Evolutionary conservation across 2,797 vertebrate genomes (phyloP), one percentile per base, ranked within the genome.

Genomic region (Rallus crepitans): DNA sequence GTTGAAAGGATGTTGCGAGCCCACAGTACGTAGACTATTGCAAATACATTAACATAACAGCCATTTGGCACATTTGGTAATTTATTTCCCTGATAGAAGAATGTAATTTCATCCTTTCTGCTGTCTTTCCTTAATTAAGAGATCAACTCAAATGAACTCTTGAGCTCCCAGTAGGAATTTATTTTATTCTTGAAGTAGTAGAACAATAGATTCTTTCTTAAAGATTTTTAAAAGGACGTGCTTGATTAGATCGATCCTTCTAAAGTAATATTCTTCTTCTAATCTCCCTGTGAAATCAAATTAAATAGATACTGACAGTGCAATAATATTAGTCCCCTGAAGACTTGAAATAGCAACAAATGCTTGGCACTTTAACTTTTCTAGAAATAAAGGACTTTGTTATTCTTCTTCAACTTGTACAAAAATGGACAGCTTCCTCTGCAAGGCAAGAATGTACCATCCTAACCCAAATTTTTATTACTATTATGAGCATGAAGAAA

Each of bases 111-210:
- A 65, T 69, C 79, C 53, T 50, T 87, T 89, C 82, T 55, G 12
- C 56, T 84, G 59, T 27, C 48, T 94, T 84, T 76, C 31, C 90
- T 73, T 70, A 82, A 19, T 45, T 72, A 86, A 64, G 27, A 78
- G 72, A 61, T 85, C 79, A 85, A 53, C 39, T 87, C 96, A 35
- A 31, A 31, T 60, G 79, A 53, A 69, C 71, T 85, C 50, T 79
- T 91, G 50, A n/a, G 45, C 33, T 91, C 10, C 30, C 68, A 80
- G 27, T 85, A 60, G 37, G 68, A 79, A 45, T 82, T 95, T 35
- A 68, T 93, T 94, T 96, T 92, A 57, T 68, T 91, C n/a, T 35
- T 80, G 57, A 94, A 64, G n/a, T 78, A 69, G 63, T 87, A 27
- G 52, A 35, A 68, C 3, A 91, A 57, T 37, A 31, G 30, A 91